A percentile compares a stretch with the other conserved stretches of the same genome.
Conservation (phyloP, 2,888 invertebrate genomes). For the Linyphia triangularis region DNA sequence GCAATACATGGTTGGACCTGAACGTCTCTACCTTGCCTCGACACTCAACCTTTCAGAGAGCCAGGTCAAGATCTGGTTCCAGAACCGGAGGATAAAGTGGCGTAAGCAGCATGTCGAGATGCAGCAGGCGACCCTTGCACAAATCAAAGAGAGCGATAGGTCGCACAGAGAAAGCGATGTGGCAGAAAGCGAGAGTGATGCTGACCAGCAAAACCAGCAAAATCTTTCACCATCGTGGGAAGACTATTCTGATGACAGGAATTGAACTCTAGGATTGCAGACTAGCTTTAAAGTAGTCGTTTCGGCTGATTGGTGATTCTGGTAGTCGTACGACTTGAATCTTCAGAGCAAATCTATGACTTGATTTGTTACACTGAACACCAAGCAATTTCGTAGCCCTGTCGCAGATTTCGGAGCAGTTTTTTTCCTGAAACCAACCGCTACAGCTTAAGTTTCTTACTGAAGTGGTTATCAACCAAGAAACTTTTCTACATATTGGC, state of each 20-base stretch:
- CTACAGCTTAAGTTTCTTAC: no score
- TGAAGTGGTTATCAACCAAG: no score
- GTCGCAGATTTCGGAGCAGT: no score
- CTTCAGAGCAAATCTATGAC: no score
- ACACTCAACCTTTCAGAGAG: slow-evolving; percentile 92
- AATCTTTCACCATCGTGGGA: slow-evolving; percentile 13
- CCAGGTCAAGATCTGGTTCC: slow-evolving; percentile 95
- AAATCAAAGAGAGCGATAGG: slow-evolving; percentile 46
- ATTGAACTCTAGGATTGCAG: neutral
- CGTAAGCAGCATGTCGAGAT: slow-evolving; percentile 95
- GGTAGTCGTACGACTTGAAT: no score
- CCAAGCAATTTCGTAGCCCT: no score
- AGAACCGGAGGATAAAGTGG: slow-evolving; percentile 97
- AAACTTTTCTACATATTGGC: no score
- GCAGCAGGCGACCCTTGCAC: slow-evolving; percentile 85
- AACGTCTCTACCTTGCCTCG: slow-evolving; percentile 93
- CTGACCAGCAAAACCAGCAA: neutral
- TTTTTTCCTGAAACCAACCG: no score
- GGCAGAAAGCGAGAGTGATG: slow-evolving; percentile 23
- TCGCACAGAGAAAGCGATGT: slow-evolving; percentile 28
- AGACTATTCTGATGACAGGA: slow-evolving; percentile 16
- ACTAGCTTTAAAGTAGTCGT: neutral
- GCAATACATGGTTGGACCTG: slow-evolving; percentile 99
- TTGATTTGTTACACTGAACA: no score
- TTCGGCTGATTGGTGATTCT: neutral